A percentile compares a stretch with the other conserved stretches of the same genome.
Conservation (phyloP, 2,797 vertebrate species). For the Pitangus sulphuratus region DNA sequence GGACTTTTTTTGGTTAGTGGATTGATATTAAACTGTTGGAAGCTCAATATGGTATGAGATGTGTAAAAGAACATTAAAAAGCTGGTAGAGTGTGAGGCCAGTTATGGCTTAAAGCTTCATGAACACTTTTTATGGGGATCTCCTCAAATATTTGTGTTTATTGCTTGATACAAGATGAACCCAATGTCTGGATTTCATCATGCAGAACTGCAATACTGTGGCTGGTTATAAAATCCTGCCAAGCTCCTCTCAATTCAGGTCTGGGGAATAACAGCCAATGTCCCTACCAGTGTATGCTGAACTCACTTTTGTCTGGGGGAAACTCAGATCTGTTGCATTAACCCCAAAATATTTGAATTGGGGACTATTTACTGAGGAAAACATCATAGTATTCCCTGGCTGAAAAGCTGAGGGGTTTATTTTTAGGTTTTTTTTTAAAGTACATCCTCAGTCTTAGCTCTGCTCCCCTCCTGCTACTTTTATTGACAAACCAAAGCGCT, state of each 20-base stretch:
- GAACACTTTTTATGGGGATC: neutral
- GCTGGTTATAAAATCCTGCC: neutral
- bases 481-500: neutral
- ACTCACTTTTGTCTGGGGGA: neutral
- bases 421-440: neutral
- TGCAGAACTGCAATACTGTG: neutral
- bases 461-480: neutral
- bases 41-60: neutral
- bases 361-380: neutral
- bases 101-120: accelerated
- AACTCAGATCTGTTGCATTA: neutral
- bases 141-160: neutral
- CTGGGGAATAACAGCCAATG: neutral
- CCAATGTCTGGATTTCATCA: neutral
- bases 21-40: neutral
- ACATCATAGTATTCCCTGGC: neutral
- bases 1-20: neutral
- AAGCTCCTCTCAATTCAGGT: neutral
- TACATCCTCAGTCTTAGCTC: neutral
- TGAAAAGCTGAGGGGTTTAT: neutral
- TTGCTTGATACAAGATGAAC: neutral
- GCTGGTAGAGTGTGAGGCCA: neutral
- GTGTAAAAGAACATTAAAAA: neutral
- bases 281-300: neutral
- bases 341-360: neutral